Conservation (phyloP, 2,113 vertebrate species). For the Himantopus leucocephalus region DNA sequence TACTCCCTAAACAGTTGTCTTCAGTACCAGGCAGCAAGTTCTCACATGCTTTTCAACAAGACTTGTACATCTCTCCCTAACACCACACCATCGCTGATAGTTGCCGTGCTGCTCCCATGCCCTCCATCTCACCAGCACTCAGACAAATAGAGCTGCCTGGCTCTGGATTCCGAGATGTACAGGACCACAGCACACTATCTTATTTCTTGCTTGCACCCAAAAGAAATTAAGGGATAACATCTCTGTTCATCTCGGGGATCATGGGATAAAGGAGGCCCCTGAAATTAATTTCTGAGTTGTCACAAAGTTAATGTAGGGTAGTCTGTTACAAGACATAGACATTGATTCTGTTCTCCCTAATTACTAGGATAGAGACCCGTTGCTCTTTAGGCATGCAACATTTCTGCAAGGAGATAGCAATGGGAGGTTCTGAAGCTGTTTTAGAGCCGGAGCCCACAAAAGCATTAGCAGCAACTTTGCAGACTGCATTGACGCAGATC, state of each 20-base stretch:
- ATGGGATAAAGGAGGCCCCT: not conserved
- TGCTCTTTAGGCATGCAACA: not conserved
- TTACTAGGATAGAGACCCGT: not conserved
- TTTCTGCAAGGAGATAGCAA: not conserved
- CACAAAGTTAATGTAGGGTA: not conserved
- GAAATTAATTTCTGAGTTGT: not conserved
- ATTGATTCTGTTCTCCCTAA: not conserved
- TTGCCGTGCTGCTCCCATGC: not conserved
- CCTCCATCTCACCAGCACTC: not conserved
- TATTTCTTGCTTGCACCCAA: not conserved
- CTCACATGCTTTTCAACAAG: not conserved
- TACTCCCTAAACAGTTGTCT: not conserved
- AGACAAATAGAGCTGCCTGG: not conserved
- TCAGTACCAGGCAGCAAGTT: not conserved
- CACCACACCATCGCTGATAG: accelerated
- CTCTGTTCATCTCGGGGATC: not conserved
- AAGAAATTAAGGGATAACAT: not conserved
- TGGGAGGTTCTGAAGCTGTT: not conserved
- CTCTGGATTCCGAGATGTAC: too few species aligned
- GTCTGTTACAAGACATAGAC: accelerated
- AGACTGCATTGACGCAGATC: not conserved
- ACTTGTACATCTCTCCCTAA: not conserved
- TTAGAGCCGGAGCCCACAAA: not conserved
- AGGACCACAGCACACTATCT: not conserved
- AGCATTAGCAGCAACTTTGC: not conserved